Percentiles rank a stretch among this genome's conserved stretches.
phyloP scores from a whole-genome alignment of 2,113 vertebrate species.

The Protobothrops mucrosquamatus region DNA sequence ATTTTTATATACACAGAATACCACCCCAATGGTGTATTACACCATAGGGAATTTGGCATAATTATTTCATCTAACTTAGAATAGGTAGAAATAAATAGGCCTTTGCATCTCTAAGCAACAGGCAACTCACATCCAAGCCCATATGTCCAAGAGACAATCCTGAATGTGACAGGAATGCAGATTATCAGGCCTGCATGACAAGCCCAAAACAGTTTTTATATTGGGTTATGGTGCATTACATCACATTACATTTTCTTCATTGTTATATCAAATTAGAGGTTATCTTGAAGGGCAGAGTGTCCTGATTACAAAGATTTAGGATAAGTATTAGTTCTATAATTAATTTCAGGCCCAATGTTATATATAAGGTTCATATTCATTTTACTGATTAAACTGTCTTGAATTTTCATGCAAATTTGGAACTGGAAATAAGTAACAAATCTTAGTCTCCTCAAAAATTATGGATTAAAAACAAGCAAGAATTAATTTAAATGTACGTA shows the following conservation, averaged over 20 bases:
- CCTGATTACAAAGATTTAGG: not conserved
- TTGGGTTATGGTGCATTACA: not conserved
- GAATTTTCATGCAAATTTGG: not conserved
- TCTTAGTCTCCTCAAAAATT: not conserved
- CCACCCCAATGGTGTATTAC: not conserved
- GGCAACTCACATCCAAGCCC: not conserved
- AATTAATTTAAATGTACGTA: slow-evolving; percentile 7
- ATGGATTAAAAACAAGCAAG: not conserved
- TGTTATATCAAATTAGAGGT: not conserved
- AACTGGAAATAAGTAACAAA: not conserved
- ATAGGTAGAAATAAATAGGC: not conserved
- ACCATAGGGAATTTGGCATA: not conserved
- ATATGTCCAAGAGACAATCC: not conserved
- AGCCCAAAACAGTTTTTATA: not conserved
- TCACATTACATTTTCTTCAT: not conserved
- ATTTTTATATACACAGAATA: not conserved
- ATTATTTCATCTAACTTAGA: not conserved
- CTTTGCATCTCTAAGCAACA: not conserved
- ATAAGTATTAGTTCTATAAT: not conserved
- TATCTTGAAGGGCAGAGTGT: not conserved
- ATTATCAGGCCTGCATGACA: not conserved
- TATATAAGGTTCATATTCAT: not conserved
- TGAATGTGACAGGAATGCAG: not conserved
- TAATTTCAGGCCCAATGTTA: not conserved
- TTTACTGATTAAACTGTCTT: not conserved